A percentile compares a stretch with the other conserved stretches of the same genome.
phyloP scores from a whole-genome alignment of 2,888 invertebrate species.

The Drosophila basisetae region DNA sequence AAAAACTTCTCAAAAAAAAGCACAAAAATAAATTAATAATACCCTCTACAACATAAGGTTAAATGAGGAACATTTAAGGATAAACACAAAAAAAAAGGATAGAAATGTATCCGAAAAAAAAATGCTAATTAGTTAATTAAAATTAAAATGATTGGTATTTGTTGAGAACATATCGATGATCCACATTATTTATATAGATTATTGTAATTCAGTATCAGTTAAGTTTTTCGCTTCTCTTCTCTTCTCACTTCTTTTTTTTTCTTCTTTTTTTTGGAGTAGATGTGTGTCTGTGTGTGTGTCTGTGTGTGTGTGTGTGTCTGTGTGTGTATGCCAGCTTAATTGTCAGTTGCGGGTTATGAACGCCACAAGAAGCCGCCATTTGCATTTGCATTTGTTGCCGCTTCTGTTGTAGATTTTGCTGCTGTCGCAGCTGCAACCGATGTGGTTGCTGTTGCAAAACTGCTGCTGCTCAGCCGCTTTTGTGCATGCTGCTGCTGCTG shows the following conservation, averaged over 20 bases:
- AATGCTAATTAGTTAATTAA: conserved; percentile 18
- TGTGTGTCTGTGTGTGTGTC: neutral
- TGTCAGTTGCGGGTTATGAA: conserved; percentile 60
- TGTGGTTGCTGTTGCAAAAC: conserved; percentile 29
- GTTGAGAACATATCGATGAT: conserved; percentile 59
- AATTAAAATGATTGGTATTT: conserved; percentile 43
- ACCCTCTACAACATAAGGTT: conserved; percentile 57
- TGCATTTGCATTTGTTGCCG: conserved; percentile 19
- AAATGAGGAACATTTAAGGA: conserved; percentile 72
- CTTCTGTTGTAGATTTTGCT: conserved; percentile 21
- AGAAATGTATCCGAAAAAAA: conserved; percentile 18
- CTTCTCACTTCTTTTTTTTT: neutral
- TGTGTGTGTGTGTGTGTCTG: conserved; percentile 1
- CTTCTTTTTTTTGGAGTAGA: neutral
- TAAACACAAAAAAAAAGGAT: conserved; percentile 45
- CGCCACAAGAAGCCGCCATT: conserved; percentile 61
- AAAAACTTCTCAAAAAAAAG: conserved; percentile 61
- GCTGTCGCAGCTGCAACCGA: conserved; percentile 30
- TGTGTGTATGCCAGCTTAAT: neutral
- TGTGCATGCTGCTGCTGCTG: conserved; percentile 59
- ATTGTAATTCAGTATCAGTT: conserved; percentile 22
- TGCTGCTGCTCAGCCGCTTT: conserved; percentile 52
- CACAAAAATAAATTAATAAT: conserved; percentile 60
- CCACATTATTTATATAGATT: conserved; percentile 23
- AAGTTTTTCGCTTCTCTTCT: conserved; percentile 9